Base-by-base conservation (phyloP, 2,113 vertebrate genomes). In the Neofelis nebulosa region DNA sequence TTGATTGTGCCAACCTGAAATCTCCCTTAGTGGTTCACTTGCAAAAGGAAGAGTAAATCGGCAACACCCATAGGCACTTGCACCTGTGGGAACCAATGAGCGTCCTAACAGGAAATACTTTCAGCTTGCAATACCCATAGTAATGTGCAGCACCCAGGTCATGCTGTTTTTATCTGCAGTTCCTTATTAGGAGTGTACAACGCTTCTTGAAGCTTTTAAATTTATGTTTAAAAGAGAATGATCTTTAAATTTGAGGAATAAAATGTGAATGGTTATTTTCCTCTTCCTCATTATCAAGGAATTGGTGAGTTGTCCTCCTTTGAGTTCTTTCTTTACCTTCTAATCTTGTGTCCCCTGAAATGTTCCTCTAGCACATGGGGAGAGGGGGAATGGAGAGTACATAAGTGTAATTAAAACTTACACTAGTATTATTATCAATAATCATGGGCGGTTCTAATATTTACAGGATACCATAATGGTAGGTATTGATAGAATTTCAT, bases 21-120 rank as follows among this genome's bases (percentile, higher is more conserved):
- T 89, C 87, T 91, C 82, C 89, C 81, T 89, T 23, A 71, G 63
- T 36, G 33, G 65, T 82, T 96, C 89, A 16, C 66, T 96, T 89
- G 69, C 25, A 38, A 82, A 93, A 94, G 90, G 69, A 96, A 95
- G 66, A 55, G 57, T 52, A 65, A 76, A 69, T 48, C 27, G 52
- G 92, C 96, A 82, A 91, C 88, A 95, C 97, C 97, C 97, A 96
- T 61, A 94, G 88, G 66, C 96, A 50, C 97, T 93, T 89, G 97
- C 96, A 98, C 98, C 95, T 98, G 94, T 95, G 73, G 63, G 96
- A 97, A 81, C 97, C 97, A 97, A 98, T 97, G 74, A 81, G 97
- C 4, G 95, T 90, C 18, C 27, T 91, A 89, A 97, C 98, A 98
- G 98, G 97, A 98, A 98, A 74, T 95, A 82, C 94, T 96, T 78